Conservation (phyloP, 23 tunicate species). For the Trididemnum miniatum region DNA sequence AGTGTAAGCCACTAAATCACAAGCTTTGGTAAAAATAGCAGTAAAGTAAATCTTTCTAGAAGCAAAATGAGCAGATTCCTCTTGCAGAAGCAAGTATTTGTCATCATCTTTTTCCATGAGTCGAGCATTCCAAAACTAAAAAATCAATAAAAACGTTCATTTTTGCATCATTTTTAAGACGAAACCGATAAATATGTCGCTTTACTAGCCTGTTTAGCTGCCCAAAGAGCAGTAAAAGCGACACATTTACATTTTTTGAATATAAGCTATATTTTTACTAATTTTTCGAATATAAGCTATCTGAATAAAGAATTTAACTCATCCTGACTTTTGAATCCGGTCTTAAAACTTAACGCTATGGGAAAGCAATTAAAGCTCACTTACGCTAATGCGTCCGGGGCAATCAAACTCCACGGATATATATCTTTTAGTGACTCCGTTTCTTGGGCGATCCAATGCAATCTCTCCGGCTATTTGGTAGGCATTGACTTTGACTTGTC, state of each 20-base stretch:
- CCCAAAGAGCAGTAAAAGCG: no score
- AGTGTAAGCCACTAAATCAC: slow-evolving; percentile 23
- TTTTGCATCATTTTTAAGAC: no score
- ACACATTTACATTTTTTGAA: not conserved
- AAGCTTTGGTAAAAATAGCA: slow-evolving; percentile 25
- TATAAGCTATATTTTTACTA: not conserved
- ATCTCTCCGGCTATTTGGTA: slow-evolving; percentile 65
- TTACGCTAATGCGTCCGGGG: slow-evolving; percentile 56
- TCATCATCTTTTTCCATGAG: slow-evolving; percentile 4
- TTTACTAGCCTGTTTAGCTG: no score
- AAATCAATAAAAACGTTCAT: not conserved
- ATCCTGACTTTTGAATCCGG: no score
- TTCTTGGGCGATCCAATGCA: slow-evolving; percentile 9
- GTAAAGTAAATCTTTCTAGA: slow-evolving; percentile 35
- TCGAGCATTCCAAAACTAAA: slow-evolving; percentile 69
- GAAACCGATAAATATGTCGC: no score
- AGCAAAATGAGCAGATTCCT: slow-evolving; percentile 9
- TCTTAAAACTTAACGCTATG: no score
- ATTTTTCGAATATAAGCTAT: not conserved
- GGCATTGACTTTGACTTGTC: not conserved
- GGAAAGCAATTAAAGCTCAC: no score
- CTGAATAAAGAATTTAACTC: not conserved
- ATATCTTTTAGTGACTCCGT: slow-evolving; percentile 31
- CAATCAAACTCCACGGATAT: slow-evolving; percentile 52
- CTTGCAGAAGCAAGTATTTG: slow-evolving; percentile 44